Conservation (phyloP, 2,113 vertebrate species). For the Buteo buteo region DNA sequence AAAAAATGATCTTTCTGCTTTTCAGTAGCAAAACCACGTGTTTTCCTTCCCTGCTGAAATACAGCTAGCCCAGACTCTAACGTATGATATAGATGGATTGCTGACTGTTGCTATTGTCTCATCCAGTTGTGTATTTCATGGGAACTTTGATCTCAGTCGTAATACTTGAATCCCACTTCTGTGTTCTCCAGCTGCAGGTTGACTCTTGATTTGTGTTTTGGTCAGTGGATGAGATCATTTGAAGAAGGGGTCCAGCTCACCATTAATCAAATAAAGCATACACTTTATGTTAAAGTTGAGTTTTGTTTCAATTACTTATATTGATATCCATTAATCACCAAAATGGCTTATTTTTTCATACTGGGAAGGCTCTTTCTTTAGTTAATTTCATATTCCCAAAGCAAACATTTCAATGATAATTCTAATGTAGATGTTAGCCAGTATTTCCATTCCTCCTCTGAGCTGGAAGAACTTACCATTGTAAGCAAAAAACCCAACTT, state of each 20-base stretch:
- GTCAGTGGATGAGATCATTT: neutral
- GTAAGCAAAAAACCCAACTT: neutral
- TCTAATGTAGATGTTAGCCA: neutral
- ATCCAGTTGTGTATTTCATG: neutral
- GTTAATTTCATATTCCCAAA: neutral
- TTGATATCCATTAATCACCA: neutral
- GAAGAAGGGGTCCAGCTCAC: neutral
- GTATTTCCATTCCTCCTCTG: neutral
- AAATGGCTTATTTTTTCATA: neutral
- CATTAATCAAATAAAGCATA: neutral
- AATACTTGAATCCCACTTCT: neutral
- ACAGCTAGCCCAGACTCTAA: neutral
- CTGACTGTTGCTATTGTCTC: neutral
- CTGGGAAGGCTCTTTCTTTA: neutral
- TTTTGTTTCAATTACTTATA: neutral
- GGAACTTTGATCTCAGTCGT: neutral
- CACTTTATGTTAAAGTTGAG: neutral
- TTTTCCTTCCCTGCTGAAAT: neutral
- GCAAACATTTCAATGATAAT: neutral
- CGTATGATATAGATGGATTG: neutral
- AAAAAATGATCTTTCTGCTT: neutral
- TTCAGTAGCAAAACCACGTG: neutral
- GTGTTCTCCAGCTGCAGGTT: neutral
- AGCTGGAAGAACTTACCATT: neutral
- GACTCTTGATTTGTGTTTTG: neutral